Conservation (phyloP, 2,113 vertebrate species). For the Campylorhamphus procurvoides region DNA sequence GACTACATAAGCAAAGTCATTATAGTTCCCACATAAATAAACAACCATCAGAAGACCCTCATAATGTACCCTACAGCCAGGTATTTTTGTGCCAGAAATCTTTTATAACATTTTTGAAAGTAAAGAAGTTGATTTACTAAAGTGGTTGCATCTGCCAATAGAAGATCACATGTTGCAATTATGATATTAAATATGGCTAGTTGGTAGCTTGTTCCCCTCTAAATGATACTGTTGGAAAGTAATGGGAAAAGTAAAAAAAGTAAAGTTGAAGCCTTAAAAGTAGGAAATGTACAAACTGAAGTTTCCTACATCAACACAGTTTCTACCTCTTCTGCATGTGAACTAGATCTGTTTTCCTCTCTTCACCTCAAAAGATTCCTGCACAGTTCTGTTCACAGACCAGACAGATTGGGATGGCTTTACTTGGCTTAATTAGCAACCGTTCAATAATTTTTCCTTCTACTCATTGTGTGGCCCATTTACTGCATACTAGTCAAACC, state of each 20-base stretch:
- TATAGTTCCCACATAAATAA: neutral
- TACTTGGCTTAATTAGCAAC: neutral
- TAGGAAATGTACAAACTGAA: fast-evolving
- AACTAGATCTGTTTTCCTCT: neutral
- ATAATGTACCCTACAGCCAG: neutral
- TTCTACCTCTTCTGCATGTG: neutral
- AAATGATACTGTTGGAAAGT: neutral
- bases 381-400: neutral
- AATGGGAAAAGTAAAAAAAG: neutral
- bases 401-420: neutral
- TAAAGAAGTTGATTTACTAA: neutral
- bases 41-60: neutral
- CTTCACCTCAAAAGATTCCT: neutral
- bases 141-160: neutral
- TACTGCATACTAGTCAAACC: neutral
- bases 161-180: neutral
- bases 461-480: conserved; percentile 44
- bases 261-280: neutral
- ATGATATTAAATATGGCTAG: neutral
- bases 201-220: neutral
- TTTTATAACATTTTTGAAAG: neutral
- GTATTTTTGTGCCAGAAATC: neutral
- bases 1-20: neutral
- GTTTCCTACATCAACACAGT: neutral
- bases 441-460: neutral